phyloP scores from a whole-genome alignment of 2,113 vertebrate species.

The Trachemys scripta region DNA sequence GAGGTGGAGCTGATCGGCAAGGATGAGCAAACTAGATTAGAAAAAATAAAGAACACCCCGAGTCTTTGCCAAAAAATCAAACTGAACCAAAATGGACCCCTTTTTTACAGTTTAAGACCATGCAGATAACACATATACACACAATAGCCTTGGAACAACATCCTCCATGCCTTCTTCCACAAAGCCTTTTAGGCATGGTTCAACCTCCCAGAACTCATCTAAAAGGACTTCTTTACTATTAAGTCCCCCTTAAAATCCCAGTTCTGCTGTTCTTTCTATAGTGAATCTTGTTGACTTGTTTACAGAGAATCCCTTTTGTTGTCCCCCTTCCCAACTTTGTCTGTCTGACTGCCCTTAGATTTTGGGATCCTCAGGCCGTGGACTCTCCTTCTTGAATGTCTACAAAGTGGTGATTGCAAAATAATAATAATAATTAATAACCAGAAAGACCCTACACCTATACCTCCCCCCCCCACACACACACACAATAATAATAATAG shows the following conservation, averaged over 20 bases:
- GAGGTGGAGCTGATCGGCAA: background rate
- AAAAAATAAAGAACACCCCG: background rate
- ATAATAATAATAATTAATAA: background rate
- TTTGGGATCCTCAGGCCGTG: background rate
- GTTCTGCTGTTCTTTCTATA: background rate
- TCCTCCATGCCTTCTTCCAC: background rate
- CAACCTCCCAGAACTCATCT: accelerated
- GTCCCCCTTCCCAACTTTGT: background rate
- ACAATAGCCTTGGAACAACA: accelerated
- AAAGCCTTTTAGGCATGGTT: background rate
- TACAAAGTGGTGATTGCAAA: background rate
- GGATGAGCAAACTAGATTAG: background rate
- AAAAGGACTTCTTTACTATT: background rate
- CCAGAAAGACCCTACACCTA: too few relatives aligned
- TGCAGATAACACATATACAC: background rate
- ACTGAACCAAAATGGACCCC: background rate
- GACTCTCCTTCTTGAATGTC: background rate
- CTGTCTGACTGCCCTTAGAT: background rate
- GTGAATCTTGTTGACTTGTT: background rate
- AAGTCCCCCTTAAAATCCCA: background rate
- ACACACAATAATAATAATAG: background rate
- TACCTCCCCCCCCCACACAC: too few relatives aligned
- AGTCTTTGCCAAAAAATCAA: background rate
- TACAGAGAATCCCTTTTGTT: background rate
- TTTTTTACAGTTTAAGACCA: background rate